Percentiles rank a stretch among this genome's conserved stretches.
These are phyloP conservation scores for Cryptosula pallasiana DNA, from an alignment of 2,888 invertebrate genomes.

Conservation along the genomic window DNA sequence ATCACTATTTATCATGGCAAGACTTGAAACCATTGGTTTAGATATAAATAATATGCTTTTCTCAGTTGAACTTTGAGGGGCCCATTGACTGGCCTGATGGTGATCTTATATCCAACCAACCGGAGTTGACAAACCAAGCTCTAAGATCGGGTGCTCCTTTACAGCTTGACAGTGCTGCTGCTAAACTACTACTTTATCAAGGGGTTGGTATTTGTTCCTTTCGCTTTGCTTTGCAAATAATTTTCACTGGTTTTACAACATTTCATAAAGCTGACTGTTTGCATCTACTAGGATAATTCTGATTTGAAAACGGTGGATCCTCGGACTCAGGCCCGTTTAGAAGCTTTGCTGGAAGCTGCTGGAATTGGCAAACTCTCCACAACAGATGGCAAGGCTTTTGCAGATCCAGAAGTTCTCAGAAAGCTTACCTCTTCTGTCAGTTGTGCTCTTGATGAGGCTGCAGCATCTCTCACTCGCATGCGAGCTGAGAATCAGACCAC, in stretches of 20 bases:
- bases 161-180: neutral
- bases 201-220: too few relatives aligned
- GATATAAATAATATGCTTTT: too few relatives aligned
- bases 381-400: conserved; percentile 61
- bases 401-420: conserved; percentile 81
- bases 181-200: conserved; percentile 10
- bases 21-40: too few relatives aligned
- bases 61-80: conserved; percentile 3
- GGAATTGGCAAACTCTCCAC: conserved; percentile 76
- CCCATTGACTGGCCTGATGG: conserved; percentile 11
- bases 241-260: too few relatives aligned
- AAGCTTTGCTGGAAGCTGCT: conserved; percentile 89
- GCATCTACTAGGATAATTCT: conserved; percentile 29
- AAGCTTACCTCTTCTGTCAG: conserved; percentile 82
- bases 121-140: neutral
- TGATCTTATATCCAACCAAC: neutral
- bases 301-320: conserved; percentile 57
- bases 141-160: neutral
- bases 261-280: too few relatives aligned
- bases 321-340: conserved; percentile 82
- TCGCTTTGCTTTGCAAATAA: too few relatives aligned
- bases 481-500: conserved; percentile 19
- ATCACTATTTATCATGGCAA: too few relatives aligned
- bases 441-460: conserved; percentile 93
- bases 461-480: conserved; percentile 81